Percentiles rank a stretch among this genome's conserved stretches.
Conservation (phyloP, 2,888 invertebrate genomes). For the Mycalesis mineus region DNA sequence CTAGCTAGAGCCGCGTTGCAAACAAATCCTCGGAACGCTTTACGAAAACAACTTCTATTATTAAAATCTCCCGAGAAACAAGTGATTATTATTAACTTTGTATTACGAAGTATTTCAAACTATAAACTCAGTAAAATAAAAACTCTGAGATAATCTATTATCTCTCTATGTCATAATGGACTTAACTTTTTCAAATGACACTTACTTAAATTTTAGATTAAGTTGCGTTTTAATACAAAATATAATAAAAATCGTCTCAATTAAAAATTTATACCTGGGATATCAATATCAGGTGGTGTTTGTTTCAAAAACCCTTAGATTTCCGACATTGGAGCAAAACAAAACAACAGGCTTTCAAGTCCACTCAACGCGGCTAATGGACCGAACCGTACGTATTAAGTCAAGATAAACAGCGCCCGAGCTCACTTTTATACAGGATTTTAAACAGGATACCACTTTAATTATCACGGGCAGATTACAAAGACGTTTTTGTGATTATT, state of each 20-base stretch:
- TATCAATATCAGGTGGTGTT: background rate
- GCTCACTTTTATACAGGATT: constrained; percentile 17
- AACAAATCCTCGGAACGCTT: constrained; percentile 6
- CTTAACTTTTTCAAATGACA: too few species aligned
- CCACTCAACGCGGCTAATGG: constrained; percentile 27
- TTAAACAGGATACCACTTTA: constrained; percentile 10
- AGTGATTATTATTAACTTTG: background rate
- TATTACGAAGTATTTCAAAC: background rate
- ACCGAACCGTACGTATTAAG: constrained; percentile 19
- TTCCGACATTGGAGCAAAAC: constrained; percentile 20
- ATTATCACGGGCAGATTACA: constrained; percentile 7
- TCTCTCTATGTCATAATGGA: too few species aligned
- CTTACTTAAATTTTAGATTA: too few species aligned
- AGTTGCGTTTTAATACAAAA: too few species aligned
- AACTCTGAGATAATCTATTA: too few species aligned
- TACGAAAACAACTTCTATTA: background rate
- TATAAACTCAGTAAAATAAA: background rate
- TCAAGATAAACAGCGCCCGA: constrained; percentile 20
- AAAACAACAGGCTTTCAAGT: constrained; percentile 23
- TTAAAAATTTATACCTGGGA: too few species aligned
- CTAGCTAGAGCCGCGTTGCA: constrained; percentile 18
- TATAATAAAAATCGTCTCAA: too few species aligned
- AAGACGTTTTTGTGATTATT: background rate
- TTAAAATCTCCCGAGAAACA: background rate
- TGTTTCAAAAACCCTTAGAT: background rate